A percentile compares a stretch with the other conserved stretches of the same genome.
Conservation (phyloP, 2,888 invertebrate genomes). For the Trachelus stipa region DNA sequence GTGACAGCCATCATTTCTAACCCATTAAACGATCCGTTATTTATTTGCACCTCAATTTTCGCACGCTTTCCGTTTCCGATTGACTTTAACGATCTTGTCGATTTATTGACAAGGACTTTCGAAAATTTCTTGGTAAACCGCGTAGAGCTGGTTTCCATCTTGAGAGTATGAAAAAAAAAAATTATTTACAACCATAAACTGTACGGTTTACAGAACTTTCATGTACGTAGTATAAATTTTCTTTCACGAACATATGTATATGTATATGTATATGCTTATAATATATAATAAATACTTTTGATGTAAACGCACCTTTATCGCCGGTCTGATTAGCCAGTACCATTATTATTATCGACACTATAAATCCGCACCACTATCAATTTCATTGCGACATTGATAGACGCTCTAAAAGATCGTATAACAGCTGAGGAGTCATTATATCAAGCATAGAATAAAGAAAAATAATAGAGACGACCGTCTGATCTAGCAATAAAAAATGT, state of each 20-base stretch:
- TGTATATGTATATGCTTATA: too few relatives aligned
- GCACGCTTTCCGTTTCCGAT: background rate
- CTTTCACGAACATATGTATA: too few relatives aligned
- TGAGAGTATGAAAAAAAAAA: background rate
- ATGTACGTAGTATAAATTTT: too few relatives aligned
- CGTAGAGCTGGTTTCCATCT: background rate
- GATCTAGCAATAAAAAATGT: background rate
- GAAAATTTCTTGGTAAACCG: background rate
- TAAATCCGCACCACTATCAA: background rate
- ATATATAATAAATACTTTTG: background rate
- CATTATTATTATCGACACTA: background rate
- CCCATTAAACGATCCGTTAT: background rate
- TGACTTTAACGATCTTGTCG: background rate
- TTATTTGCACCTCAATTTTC: background rate
- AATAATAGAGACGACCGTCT: background rate
- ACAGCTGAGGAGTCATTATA: too few relatives aligned
- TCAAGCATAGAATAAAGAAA: too few relatives aligned
- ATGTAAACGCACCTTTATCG: too few relatives aligned
- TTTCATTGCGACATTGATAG: too few relatives aligned
- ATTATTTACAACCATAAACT: background rate
- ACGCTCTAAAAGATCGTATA: too few relatives aligned
- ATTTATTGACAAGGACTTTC: background rate
- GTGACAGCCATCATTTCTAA: background rate
- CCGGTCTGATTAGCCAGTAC: too few relatives aligned
- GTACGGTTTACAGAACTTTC: too few relatives aligned